Evolutionary conservation across 2,888 invertebrate genomes (phyloP).

Genomic region (Andrena haemorrhoa): DNA sequence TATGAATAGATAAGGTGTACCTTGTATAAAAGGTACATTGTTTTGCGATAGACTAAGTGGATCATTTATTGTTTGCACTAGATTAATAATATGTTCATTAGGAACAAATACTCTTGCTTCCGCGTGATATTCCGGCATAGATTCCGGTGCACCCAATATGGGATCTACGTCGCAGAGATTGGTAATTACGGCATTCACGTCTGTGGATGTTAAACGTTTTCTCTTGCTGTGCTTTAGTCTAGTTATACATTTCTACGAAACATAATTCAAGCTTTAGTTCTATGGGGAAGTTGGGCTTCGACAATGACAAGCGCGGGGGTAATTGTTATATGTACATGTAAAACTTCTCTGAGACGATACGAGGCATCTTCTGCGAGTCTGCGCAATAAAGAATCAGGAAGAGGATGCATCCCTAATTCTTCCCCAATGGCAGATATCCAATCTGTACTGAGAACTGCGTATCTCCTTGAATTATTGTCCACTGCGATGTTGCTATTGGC

Average conservation of each 20-base stretch:
- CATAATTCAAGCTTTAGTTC: background rate
- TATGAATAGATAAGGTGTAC: constrained; percentile 58
- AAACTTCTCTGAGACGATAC: constrained; percentile 82
- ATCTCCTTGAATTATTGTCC: constrained; percentile 78
- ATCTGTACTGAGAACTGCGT: constrained; percentile 82
- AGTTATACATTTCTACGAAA: constrained; percentile 82
- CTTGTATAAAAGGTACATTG: constrained; percentile 81
- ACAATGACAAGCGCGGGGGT: background rate
- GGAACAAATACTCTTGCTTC: constrained; percentile 83
- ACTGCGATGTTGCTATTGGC: constrained; percentile 74
- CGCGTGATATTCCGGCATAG: constrained; percentile 80
- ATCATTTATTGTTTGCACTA: constrained; percentile 77
- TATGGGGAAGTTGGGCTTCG: background rate
- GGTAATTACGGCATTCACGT: constrained; percentile 82
- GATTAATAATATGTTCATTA: constrained; percentile 78
- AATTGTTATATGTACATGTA: constrained; percentile 75
- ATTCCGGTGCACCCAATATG: constrained; percentile 80
- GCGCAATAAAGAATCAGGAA: constrained; percentile 79
- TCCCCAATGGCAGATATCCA: constrained; percentile 83
- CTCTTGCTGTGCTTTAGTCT: constrained; percentile 82
- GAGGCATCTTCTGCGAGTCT: constrained; percentile 83
- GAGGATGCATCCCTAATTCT: constrained; percentile 81
- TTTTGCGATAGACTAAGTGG: constrained; percentile 77
- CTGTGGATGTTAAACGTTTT: constrained; percentile 78
- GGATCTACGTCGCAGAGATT: constrained; percentile 83